Conservation (phyloP, 2,888 invertebrate species). For the Teleogryllus oceanicus region DNA sequence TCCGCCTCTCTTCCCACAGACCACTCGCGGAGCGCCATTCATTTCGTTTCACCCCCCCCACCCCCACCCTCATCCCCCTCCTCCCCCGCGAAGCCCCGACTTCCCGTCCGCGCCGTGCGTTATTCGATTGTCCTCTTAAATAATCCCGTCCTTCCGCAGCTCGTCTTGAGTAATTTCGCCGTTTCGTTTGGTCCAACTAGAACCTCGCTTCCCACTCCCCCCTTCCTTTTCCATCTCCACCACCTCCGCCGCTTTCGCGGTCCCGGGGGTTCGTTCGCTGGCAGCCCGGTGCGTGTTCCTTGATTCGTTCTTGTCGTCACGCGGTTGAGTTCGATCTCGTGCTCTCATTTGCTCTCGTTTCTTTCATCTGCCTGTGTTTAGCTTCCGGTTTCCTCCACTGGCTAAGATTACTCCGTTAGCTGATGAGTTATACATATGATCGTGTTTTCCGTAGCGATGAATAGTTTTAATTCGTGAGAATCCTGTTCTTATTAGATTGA, state of each 20-base stretch:
- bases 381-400: no score
- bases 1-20: background rate
- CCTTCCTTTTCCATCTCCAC: background rate
- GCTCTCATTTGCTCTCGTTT: no score
- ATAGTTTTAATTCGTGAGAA: no score
- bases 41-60: background rate
- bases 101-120: background rate
- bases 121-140: constrained; percentile 18
- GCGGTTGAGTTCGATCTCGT: no score
- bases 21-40: background rate
- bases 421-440: no score
- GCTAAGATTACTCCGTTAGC: no score
- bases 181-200: background rate
- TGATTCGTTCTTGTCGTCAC: background rate
- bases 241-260: no score
- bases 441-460: no score
- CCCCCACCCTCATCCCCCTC: background rate
- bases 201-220: background rate
- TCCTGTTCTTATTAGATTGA: no score
- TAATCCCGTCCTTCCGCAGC: background rate
- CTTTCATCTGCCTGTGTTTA: no score
- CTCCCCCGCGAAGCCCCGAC: background rate
- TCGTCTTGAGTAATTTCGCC: background rate
- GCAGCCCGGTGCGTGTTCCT: background rate
- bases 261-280: no score